Conservation (phyloP, 2,888 invertebrate species). For the Lasioglossum pauxillum region DNA sequence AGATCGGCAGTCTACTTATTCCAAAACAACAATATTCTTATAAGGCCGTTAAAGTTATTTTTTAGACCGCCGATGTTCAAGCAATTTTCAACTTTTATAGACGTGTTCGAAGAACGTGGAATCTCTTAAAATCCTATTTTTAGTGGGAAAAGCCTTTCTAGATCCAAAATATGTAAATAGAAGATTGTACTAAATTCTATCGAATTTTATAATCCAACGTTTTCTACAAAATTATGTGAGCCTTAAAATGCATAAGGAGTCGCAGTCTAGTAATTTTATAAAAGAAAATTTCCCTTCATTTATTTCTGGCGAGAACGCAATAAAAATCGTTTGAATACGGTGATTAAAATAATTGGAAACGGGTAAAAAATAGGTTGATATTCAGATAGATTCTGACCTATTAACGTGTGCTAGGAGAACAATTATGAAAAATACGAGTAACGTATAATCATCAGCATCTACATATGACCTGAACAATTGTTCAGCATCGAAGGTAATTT, state of each 20-base stretch:
- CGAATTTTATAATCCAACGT: too few relatives aligned
- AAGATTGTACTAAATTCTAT: too few relatives aligned
- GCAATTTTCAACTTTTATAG: too few relatives aligned
- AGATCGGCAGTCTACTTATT: not conserved
- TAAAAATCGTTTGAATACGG: not conserved
- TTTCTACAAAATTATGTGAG: too few relatives aligned
- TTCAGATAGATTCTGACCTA: not conserved
- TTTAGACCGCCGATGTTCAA: too few relatives aligned
- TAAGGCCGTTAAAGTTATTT: too few relatives aligned
- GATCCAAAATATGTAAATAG: too few relatives aligned
- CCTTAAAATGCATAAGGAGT: too few relatives aligned
- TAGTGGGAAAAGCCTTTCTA: too few relatives aligned
- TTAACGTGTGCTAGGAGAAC: not conserved
- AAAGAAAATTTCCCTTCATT: not conserved
- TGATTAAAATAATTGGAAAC: not conserved
- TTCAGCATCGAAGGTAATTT: not conserved
- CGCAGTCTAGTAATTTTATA: not conserved
- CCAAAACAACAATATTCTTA: not conserved
- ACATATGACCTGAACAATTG: not conserved
- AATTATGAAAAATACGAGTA: conserved; percentile 2
- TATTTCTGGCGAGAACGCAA: not conserved
- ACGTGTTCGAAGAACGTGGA: too few relatives aligned
- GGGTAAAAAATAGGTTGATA: not conserved
- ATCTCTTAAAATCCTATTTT: too few relatives aligned
- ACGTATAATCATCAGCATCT: not conserved